These are phyloP conservation scores for Dissostichus mawsoni DNA, from an alignment of 2,113 vertebrate species.

Conservation along the genomic window DNA sequence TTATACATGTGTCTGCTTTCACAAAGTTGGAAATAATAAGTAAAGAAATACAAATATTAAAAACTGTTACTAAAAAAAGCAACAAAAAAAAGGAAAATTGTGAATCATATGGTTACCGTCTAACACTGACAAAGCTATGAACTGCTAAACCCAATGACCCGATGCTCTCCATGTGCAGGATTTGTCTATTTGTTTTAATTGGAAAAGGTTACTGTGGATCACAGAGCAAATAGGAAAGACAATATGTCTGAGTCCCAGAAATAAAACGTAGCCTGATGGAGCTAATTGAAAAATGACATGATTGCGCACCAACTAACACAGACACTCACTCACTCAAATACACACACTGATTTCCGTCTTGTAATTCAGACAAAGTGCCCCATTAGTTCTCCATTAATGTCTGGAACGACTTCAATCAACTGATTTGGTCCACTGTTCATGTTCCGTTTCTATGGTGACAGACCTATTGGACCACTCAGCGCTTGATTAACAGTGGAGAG, in stretches of 20 bases:
- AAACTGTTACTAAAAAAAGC: no score
- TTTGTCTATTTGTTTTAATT: neutral
- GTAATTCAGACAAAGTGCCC: slow-evolving; percentile 49
- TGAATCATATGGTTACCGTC: neutral
- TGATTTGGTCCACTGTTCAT: slow-evolving; percentile 37
- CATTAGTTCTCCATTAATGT: slow-evolving; percentile 57
- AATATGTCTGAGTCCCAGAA: neutral
- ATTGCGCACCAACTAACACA: neutral
- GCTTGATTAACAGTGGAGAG: slow-evolving; percentile 58
- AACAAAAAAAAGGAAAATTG: no score
- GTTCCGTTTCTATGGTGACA: slow-evolving; percentile 65
- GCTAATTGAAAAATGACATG: slow-evolving; percentile 24
- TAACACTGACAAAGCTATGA: neutral
- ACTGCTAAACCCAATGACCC: neutral
- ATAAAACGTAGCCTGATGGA: neutral
- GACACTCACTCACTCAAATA: neutral
- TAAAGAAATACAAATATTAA: no score
- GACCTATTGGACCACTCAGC: slow-evolving; percentile 50
- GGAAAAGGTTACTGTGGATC: neutral
- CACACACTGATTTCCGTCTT: slow-evolving; percentile 21
- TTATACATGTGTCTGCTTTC: no score
- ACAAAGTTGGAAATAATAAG: no score
- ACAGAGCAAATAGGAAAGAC: neutral
- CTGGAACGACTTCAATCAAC: slow-evolving; percentile 60
- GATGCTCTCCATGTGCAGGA: neutral